Evolutionary conservation across 2,888 invertebrate species (phyloP).

Genomic region (Theristus sp.): DNA sequence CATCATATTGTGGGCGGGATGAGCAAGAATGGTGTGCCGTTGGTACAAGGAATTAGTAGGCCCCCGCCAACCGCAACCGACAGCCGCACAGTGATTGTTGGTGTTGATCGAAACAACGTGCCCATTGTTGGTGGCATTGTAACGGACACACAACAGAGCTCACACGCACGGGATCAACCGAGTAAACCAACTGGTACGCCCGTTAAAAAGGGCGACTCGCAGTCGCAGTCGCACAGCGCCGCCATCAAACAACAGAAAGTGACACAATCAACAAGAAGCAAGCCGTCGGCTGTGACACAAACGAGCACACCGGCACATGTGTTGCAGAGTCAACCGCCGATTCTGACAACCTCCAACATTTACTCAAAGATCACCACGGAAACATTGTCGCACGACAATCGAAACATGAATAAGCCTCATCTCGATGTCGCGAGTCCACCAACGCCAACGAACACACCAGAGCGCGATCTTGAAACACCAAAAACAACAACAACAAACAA

Average conservation of each 20-base stretch:
- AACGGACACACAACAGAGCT: background rate
- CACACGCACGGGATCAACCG: background rate
- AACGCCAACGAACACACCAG: background rate
- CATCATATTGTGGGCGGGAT: background rate
- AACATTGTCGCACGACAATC: background rate
- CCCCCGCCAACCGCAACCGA: background rate
- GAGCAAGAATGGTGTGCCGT: background rate
- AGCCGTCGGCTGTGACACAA: background rate
- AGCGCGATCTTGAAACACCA: background rate
- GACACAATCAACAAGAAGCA: background rate
- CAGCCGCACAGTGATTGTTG: background rate
- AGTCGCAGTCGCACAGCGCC: background rate
- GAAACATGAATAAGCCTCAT: background rate
- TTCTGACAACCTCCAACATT: background rate
- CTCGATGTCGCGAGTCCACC: background rate
- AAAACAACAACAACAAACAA: background rate
- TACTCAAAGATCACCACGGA: too few species aligned
- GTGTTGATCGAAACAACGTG: background rate
- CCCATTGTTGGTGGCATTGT: background rate
- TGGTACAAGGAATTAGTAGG: background rate
- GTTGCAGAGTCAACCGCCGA: background rate
- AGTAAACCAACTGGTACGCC: background rate
- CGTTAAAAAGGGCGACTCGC: too few species aligned
- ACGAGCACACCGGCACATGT: background rate
- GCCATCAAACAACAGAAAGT: background rate